These are phyloP conservation scores for Orussus abietinus DNA, from an alignment of 1,140 invertebrate species.

Conservation along the genomic window DNA sequence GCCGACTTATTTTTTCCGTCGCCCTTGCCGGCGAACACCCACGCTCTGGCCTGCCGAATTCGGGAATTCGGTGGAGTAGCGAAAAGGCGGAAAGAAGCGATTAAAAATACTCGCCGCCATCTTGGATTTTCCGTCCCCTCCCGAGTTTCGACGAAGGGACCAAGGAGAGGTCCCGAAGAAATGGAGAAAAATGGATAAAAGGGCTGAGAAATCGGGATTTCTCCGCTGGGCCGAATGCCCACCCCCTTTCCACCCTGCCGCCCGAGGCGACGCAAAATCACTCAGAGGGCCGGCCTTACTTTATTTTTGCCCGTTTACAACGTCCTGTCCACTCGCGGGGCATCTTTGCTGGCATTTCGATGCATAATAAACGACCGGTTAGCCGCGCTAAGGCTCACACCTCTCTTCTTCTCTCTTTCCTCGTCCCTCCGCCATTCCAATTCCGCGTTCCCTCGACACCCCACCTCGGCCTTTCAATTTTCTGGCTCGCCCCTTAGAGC, in stretches of 20 bases:
- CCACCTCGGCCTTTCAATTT: conserved; percentile 25
- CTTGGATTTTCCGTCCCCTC: no score
- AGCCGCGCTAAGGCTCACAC: conserved; percentile 43
- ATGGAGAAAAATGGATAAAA: conserved; percentile 3
- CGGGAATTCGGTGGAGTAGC: no score
- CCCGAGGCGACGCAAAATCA: conserved; percentile 49
- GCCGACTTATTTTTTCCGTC: no score
- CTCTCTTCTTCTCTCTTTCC: conserved; percentile 17
- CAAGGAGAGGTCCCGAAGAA: not conserved
- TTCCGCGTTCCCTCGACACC: conserved; percentile 16
- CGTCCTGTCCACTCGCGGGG: conserved; percentile 51
- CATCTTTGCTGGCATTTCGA: conserved; percentile 53
- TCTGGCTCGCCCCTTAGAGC: not conserved
- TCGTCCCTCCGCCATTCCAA: conserved; percentile 10
- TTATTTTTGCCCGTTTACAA: conserved; percentile 52
- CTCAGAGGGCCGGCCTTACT: conserved; percentile 45
- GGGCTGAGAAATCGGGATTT: conserved; percentile 19
- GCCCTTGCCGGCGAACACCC: no score
- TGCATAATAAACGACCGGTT: conserved; percentile 54
- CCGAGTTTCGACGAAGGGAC: no score
- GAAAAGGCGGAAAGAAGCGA: no score
- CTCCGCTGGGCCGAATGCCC: no score
- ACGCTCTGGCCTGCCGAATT: no score
- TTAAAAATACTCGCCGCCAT: no score
- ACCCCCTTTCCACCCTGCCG: no score